These are phyloP conservation scores for Philereme transversata DNA, from an alignment of 2,888 invertebrate species.

Conservation along the genomic window DNA sequence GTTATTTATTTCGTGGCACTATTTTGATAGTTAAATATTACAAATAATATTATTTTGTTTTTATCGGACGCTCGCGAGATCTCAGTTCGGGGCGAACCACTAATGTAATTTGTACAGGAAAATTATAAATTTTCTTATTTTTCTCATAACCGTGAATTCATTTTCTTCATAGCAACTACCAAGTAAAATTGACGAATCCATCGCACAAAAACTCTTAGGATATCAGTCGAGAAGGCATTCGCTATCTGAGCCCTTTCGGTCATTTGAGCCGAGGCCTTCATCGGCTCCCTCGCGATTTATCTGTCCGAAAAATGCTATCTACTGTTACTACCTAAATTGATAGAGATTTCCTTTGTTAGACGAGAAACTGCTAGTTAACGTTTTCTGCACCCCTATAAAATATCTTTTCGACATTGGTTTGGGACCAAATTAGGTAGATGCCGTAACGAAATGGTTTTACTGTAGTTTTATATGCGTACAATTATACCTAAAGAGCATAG, in stretches of 20 bases:
- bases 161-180: not conserved
- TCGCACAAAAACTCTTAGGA: slow-evolving; percentile 6
- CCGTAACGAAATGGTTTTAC: not conserved
- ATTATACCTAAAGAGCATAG: too few relatives aligned
- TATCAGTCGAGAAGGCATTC: slow-evolving; percentile 1
- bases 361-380: slow-evolving; percentile 14
- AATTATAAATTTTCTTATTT: too few relatives aligned
- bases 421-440: not conserved
- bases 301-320: slow-evolving; percentile 5
- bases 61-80: too few relatives aligned
- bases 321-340: not conserved
- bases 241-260: slow-evolving; percentile 18
- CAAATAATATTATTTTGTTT: too few relatives aligned
- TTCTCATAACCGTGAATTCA: too few relatives aligned
- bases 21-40: too few relatives aligned
- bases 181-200: not conserved
- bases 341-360: slow-evolving; percentile 16
- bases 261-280: slow-evolving; percentile 11
- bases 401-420: not conserved
- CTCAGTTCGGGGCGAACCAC: too few relatives aligned
- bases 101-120: too few relatives aligned
- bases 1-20: too few relatives aligned
- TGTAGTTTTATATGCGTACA: too few relatives aligned
- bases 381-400: slow-evolving; percentile 4
- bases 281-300: slow-evolving; percentile 10